Conservation (phyloP, 2,888 invertebrate genomes). For the Eugnorisma glareosa region DNA sequence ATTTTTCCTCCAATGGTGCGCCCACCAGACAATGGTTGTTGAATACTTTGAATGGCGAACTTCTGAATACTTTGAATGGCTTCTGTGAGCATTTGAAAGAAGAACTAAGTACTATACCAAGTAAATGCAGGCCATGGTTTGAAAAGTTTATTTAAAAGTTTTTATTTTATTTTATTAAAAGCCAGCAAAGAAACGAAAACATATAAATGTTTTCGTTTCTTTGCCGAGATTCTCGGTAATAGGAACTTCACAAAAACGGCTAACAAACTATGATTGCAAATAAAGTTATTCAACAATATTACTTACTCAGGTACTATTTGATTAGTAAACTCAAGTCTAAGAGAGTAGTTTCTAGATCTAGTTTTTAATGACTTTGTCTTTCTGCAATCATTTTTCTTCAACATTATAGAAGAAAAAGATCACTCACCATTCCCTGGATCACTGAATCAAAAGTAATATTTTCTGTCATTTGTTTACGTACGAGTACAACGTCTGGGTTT, state of each 20-base stretch:
- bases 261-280: constrained; percentile 14
- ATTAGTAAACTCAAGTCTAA: not conserved
- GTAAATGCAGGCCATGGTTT: not conserved
- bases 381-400: not conserved
- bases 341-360: not conserved
- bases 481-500: not conserved
- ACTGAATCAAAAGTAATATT: not conserved
- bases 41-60: too few relatives aligned
- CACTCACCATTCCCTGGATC: not conserved
- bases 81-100: constrained; percentile 8
- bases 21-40: not conserved
- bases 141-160: not conserved
- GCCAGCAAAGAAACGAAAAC: too few relatives aligned
- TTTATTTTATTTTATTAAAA: too few relatives aligned
- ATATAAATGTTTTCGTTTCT: constrained; percentile 18
- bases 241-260: not conserved
- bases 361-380: not conserved
- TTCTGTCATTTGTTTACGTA: not conserved
- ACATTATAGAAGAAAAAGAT: not conserved
- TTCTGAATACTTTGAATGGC: constrained; percentile 19
- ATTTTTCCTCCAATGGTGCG: not conserved
- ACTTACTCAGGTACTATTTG: not conserved
- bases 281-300: not conserved
- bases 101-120: not conserved
- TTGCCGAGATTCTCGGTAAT: not conserved